A percentile compares a stretch with the other conserved stretches of the same genome.
These are phyloP conservation scores for Pipa parva DNA, from an alignment of 2,113 vertebrate genomes.

Conservation along the genomic window DNA sequence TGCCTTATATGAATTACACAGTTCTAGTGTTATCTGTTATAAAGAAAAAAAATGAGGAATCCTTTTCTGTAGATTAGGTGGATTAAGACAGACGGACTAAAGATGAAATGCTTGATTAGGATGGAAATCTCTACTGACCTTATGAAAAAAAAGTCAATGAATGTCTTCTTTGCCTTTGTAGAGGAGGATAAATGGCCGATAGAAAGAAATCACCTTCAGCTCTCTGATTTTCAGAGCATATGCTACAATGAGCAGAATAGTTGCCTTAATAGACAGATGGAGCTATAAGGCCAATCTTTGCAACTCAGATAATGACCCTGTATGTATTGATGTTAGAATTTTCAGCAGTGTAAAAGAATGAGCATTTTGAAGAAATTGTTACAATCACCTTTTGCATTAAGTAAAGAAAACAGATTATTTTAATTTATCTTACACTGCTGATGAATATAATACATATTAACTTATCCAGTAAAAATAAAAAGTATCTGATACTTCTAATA, in stretches of 20 bases:
- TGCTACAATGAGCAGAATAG: conserved; percentile 21
- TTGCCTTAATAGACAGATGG: conserved; percentile 28
- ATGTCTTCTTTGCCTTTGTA: conserved; percentile 31
- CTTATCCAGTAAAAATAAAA: conserved; percentile 3
- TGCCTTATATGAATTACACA: not conserved
- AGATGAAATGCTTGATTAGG: conserved; percentile 29
- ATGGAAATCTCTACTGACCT: conserved; percentile 37
- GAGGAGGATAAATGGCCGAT: conserved; percentile 21
- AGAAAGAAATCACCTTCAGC: conserved; percentile 35
- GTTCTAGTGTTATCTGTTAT: conserved; percentile 4
- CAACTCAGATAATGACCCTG: conserved; percentile 16
- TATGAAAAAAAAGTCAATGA: conserved; percentile 27
- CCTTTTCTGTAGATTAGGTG: conserved; percentile 22
- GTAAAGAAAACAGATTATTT: conserved; percentile 22
- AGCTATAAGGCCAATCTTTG: conserved; percentile 24
- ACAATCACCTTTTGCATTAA: not conserved
- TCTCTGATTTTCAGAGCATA: conserved; percentile 29
- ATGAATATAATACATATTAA: conserved; percentile 1
- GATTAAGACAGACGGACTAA: conserved; percentile 14
- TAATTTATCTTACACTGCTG: conserved; percentile 11
- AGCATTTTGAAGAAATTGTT: conserved; percentile 13
- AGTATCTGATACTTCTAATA: conserved; percentile 1
- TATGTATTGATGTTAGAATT: conserved; percentile 1
- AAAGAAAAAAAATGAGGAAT: conserved; percentile 1
- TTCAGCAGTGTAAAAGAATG: conserved; percentile 8